phyloP scores from a whole-genome alignment of 2,888 invertebrate genomes.

The Dioctria rufipes region DNA sequence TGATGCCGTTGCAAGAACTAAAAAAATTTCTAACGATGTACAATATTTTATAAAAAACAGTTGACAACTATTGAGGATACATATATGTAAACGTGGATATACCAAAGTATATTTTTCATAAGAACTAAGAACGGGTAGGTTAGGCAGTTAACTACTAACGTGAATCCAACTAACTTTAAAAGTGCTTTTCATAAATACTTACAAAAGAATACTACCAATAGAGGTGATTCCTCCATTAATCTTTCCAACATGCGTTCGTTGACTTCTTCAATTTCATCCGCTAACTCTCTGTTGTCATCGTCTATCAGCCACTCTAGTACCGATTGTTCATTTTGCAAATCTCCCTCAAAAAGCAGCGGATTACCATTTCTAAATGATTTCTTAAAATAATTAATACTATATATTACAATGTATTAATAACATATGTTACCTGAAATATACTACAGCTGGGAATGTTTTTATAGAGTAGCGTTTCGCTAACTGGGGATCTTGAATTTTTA shows the following conservation, averaged over 20 bases:
- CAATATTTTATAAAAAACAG: no score
- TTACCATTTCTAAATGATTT: conserved; percentile 83
- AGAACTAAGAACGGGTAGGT: no score
- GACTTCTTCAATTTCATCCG: conserved; percentile 94
- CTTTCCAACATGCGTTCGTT: conserved; percentile 91
- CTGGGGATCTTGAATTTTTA: conserved; percentile 92
- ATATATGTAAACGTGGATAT: no score
- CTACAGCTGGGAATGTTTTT: conserved; percentile 93
- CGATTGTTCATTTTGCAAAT: conserved; percentile 91
- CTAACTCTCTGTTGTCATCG: conserved; percentile 92
- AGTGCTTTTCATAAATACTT: conserved; percentile 68
- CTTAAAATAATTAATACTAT: conserved; percentile 60
- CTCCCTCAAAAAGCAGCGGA: conserved; percentile 90
- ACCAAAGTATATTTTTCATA: no score
- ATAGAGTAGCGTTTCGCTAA: conserved; percentile 94
- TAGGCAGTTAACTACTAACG: neutral
- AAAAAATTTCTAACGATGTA: no score
- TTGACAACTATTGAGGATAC: no score
- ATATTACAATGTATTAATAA: neutral
- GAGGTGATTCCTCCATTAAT: conserved; percentile 86
- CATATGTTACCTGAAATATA: conserved; percentile 82
- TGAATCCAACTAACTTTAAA: neutral
- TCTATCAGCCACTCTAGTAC: conserved; percentile 94
- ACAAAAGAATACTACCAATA: conserved; percentile 95
- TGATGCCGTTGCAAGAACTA: no score